Evolutionary conservation across 2,797 vertebrate genomes (phyloP).

Genomic region (Lagocephalus sceleratus): DNA sequence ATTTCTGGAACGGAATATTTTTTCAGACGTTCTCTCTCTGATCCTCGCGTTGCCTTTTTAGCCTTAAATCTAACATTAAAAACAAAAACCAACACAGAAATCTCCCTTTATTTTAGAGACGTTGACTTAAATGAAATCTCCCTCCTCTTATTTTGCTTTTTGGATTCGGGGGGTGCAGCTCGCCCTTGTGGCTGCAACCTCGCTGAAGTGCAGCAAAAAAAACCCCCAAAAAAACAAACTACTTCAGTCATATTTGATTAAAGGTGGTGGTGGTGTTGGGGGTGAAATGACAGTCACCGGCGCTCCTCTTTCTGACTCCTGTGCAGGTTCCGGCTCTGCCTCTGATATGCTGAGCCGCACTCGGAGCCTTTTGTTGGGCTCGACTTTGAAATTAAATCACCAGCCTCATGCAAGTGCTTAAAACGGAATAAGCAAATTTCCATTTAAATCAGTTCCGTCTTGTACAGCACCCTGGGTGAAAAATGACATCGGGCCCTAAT

Average conservation of each 20-base stretch:
- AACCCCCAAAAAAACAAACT: no score
- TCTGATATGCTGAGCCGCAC: slow-evolving; percentile 10
- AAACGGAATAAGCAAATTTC: slow-evolving; percentile 59
- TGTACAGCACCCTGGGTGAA: slow-evolving; percentile 54
- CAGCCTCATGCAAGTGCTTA: slow-evolving; percentile 46
- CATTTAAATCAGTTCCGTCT: slow-evolving; percentile 61
- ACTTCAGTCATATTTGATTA: slow-evolving; percentile 13
- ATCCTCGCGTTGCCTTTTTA: slow-evolving; percentile 30
- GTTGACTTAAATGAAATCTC: slow-evolving; percentile 19
- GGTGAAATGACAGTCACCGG: no score
- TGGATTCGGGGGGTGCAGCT: slow-evolving; percentile 22
- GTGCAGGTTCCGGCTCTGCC: slow-evolving; percentile 3
- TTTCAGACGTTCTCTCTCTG: slow-evolving; percentile 30
- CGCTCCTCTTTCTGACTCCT: background rate
- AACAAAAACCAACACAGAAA: slow-evolving; percentile 20
- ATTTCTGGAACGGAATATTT: slow-evolving; percentile 59
- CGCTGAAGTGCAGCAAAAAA: slow-evolving; percentile 5
- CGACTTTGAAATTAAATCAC: slow-evolving; percentile 57
- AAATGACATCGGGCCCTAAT: slow-evolving; percentile 62
- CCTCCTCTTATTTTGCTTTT: slow-evolving; percentile 24
- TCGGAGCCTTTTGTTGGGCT: slow-evolving; percentile 18
- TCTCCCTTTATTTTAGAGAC: slow-evolving; percentile 34
- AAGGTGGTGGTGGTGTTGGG: no score
- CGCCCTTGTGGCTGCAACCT: slow-evolving; percentile 5
- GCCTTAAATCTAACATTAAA: slow-evolving; percentile 41